Evolutionary conservation across 2,888 invertebrate species (phyloP), one percentile per base, ranked within the genome.

Genomic region (Neoascia interrupta): DNA sequence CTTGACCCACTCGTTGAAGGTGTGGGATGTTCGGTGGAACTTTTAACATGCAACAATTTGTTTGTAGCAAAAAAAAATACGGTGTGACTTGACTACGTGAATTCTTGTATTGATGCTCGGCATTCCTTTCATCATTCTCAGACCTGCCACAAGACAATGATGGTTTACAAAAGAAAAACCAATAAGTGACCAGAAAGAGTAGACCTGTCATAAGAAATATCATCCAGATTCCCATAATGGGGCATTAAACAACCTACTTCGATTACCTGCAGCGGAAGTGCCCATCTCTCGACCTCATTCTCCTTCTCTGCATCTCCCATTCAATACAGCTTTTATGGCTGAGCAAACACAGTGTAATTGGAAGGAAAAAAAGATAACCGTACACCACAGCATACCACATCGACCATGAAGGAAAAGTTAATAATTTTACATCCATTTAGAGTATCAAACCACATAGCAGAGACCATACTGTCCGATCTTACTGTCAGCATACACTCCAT

Each of bases 361-460:
- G 15, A 26, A 31, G n/a, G 18, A 39, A 45, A 13, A 28, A 26
- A n/a, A 53, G 47, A 39, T 23, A 75, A 58, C 69, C 56, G 63
- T 75, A 63, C 23, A 56, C 45, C 69, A 23, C 61, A 63, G 13
- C 37, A 75, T 68, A 45, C 47, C 76, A 39, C 63, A 63, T 58
- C 36, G 63, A 69, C 69, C 75, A 69, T 69, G 63, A 63, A 58
- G 37, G 41, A 74, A 49, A 61, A 47, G 54, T 60, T 60, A 64
- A 76, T 72, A 70, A 76, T 74, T 76, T 72, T 41, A n/a, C 64
- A 60, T 18, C 76, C 76, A 72, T 76, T 72, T 70, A 53, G 15
- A 72, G 76, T 21, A 31, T 28, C 34, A 47, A 34, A 64, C 60
- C 41, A 15, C 61, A 56, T 43, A 58, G 37, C 69, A 56, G 36